Evolutionary conservation across 64 coral and sea anemone genomes (phyloP).

Genomic region (Trachythela sp.): DNA sequence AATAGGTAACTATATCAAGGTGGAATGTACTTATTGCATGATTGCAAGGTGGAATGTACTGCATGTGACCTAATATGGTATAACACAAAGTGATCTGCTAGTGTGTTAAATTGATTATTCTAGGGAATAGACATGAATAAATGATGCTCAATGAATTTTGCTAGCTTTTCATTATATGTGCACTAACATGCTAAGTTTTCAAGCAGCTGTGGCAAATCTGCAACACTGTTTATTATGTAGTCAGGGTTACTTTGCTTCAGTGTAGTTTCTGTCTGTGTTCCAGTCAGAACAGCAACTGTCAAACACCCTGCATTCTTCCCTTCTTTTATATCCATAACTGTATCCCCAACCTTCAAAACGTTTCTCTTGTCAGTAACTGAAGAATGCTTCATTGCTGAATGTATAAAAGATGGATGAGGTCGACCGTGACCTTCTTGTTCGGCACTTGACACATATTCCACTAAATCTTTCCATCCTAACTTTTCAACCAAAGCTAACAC

Average conservation of each 20-base stretch:
- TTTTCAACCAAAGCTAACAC: constrained; percentile 65
- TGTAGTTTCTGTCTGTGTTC: constrained; percentile 60
- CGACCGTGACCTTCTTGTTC: constrained; percentile 83
- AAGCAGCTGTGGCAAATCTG: constrained; percentile 28
- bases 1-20: no score
- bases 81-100: no score
- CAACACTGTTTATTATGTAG: constrained; percentile 75
- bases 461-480: constrained; percentile 53
- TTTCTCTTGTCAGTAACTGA: constrained; percentile 37
- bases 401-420: constrained; percentile 89
- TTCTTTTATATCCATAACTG: constrained; percentile 75
- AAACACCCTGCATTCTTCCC: constrained; percentile 88
- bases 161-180: no score
- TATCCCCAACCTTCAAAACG: constrained; percentile 86
- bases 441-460: constrained; percentile 76
- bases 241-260: constrained; percentile 60
- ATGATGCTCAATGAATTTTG: no score
- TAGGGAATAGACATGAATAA: no score
- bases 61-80: no score
- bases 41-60: no score
- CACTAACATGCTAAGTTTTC: neutral
- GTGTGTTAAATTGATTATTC: no score
- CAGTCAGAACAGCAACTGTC: constrained; percentile 87
- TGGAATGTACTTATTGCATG: no score
- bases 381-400: constrained; percentile 70